A percentile compares a stretch with the other conserved stretches of the same genome.
Conservation (phyloP, 2,888 invertebrate species). For the Asteroscopus sphinx region DNA sequence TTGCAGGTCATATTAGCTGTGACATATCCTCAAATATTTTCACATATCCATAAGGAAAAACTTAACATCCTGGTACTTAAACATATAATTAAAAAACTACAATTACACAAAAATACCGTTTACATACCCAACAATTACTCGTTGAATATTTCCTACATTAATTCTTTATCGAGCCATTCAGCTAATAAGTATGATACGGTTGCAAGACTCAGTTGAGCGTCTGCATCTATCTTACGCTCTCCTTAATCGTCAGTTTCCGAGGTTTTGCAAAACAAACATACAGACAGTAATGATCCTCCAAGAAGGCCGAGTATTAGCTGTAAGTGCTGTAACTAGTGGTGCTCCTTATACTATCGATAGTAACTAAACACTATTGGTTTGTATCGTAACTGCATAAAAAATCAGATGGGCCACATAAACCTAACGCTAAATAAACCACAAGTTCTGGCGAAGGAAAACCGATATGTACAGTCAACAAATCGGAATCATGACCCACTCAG, state of each 20-base stretch:
- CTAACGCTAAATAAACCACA: no score
- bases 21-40: neutral
- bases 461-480: no score
- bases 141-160: conserved; percentile 50
- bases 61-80: conserved; percentile 19
- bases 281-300: conserved; percentile 71
- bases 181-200: conserved; percentile 62
- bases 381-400: no score
- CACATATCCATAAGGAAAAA: neutral
- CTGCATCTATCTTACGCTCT: conserved; percentile 61
- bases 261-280: conserved; percentile 79
- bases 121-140: conserved; percentile 37
- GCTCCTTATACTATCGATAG: conserved; percentile 24
- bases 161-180: conserved; percentile 59
- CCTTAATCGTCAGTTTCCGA: conserved; percentile 77
- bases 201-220: conserved; percentile 61
- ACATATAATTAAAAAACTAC: conserved; percentile 34
- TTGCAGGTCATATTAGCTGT: no score
- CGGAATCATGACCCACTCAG: no score
- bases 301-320: conserved; percentile 62
- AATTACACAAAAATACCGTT: conserved; percentile 45
- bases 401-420: no score
- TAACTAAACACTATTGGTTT: neutral
- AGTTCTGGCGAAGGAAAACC: no score
- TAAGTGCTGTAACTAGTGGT: conserved; percentile 37